Evolutionary conservation across 2,797 vertebrate genomes (phyloP), one percentile per base, ranked within the genome.

Genomic region (Austrolebias charrua): DNA sequence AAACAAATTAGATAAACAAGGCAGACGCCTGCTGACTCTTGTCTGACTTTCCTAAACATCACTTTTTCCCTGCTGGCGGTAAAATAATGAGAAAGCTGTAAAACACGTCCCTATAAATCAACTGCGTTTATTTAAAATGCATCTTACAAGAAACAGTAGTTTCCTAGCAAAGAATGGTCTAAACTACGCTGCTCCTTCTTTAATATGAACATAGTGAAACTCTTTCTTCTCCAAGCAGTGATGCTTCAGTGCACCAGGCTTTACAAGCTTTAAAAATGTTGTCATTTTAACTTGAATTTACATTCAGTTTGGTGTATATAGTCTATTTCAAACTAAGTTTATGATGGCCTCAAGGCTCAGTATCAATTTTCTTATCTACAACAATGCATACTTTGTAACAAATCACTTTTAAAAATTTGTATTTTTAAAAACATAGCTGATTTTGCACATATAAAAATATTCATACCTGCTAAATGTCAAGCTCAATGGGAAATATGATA

Each of bases 1-100:
- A 88, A 88, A 88, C 35, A 40, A 79, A 82, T 86, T 76, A 79
- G 81, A 81, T 80, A 90, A 91, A 91, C 88, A 90, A 58, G 83
- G 59, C 79, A 84, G 80, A 78, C 73, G 83, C 84, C 82, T 66
- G 75, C 82, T 79, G 68, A 75, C 77, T 77, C 79, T 81, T 78
- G 69, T 75, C 75, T 92, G 88, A 87, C 89, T 89, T 90, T 55
- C 73, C 75, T 24, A 77, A 71, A 73, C 74, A 53, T 88, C 75
- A 76, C 83, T 82, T 89, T 83, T 83, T 83, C 80, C 69, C 58
- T 60, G 51, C 80, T 76, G 82, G 75, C 56, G 12, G 77, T 71
- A 69, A 82, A 80, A 84, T 86, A 78, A 87, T 79, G 76, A 66
- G 83, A 84, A 83, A 73, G 63, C 51, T 77, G 75, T 78, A 69